Conservation (phyloP, 2,888 invertebrate species). For the Gibbula magus region DNA sequence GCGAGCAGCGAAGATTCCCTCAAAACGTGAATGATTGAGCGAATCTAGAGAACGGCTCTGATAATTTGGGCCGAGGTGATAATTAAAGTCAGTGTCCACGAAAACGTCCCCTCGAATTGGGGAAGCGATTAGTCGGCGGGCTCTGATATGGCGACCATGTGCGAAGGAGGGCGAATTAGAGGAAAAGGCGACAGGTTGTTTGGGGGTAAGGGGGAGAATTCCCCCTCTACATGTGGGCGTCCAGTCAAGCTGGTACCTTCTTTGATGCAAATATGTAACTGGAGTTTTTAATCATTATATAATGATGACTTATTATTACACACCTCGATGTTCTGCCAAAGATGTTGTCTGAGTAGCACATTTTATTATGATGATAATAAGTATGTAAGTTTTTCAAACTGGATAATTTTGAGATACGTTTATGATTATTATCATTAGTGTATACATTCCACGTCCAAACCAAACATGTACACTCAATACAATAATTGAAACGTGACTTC, state of each 20-base stretch:
- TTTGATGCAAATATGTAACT: background rate
- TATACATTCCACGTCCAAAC: too few relatives aligned
- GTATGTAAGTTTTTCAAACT: too few relatives aligned
- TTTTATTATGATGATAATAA: too few relatives aligned
- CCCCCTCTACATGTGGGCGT: background rate
- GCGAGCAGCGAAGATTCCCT: background rate
- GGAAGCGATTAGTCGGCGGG: background rate
- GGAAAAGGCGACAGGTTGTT: slow-evolving; percentile 6
- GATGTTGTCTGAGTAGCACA: too few relatives aligned
- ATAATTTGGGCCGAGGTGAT: slow-evolving; percentile 15
- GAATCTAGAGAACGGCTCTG: background rate
- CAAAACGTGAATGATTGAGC: slow-evolving; percentile 18
- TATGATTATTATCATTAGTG: too few relatives aligned
- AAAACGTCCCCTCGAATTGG: background rate
- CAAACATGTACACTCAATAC: too few relatives aligned
- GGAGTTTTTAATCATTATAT: background rate
- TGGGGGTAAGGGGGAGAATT: background rate
- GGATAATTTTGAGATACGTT: too few relatives aligned
- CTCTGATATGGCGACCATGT: background rate
- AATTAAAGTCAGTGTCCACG: slow-evolving; percentile 2
- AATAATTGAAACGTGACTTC: too few relatives aligned
- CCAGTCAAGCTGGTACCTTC: background rate
- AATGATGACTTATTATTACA: background rate
- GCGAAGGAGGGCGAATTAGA: slow-evolving; percentile 2
- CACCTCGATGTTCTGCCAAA: too few relatives aligned